Conservation (phyloP, 1,140 invertebrate species). For the Micrasema minimum region DNA sequence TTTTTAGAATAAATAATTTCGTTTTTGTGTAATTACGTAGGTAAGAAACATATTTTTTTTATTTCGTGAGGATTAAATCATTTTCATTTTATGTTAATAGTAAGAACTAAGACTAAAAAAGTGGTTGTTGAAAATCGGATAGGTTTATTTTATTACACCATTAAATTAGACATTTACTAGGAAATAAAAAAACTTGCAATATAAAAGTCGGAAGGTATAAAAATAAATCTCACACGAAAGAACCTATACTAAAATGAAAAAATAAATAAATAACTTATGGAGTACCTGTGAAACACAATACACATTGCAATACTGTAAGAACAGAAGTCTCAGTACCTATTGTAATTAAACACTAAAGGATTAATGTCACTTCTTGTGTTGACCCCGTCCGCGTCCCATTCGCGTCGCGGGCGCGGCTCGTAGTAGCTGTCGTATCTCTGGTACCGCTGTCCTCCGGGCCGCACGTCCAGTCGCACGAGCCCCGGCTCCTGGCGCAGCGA, state of each 20-base stretch:
- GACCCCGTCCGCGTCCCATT: slow-evolving; percentile 52
- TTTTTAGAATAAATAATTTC: no score
- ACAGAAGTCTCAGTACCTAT: slow-evolving; percentile 50
- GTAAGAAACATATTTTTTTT: no score
- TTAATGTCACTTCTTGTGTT: slow-evolving; percentile 64
- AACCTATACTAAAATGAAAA: background rate
- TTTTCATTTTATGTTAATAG: no score
- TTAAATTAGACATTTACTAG: no score
- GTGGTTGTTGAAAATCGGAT: no score
- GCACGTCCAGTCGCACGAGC: slow-evolving; percentile 60
- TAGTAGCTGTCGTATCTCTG: slow-evolving; percentile 63
- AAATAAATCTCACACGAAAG: no score
- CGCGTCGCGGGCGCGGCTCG: slow-evolving; percentile 54
- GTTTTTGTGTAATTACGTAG: no score
- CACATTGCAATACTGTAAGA: background rate
- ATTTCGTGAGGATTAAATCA: no score
- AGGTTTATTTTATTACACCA: no score
- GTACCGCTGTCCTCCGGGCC: slow-evolving; percentile 58
- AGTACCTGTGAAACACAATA: slow-evolving; percentile 1
- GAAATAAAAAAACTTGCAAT: no score
- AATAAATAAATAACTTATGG: slow-evolving; percentile 45
- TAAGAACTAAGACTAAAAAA: no score
- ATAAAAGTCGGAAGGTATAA: no score
- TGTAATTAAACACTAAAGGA: slow-evolving; percentile 65
- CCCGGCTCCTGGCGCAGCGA: slow-evolving; percentile 61